A percentile compares a stretch with the other conserved stretches of the same genome.
Evolutionary conservation across 2,797 vertebrate species (phyloP).

Genomic region (Telmatherina bonti): DNA sequence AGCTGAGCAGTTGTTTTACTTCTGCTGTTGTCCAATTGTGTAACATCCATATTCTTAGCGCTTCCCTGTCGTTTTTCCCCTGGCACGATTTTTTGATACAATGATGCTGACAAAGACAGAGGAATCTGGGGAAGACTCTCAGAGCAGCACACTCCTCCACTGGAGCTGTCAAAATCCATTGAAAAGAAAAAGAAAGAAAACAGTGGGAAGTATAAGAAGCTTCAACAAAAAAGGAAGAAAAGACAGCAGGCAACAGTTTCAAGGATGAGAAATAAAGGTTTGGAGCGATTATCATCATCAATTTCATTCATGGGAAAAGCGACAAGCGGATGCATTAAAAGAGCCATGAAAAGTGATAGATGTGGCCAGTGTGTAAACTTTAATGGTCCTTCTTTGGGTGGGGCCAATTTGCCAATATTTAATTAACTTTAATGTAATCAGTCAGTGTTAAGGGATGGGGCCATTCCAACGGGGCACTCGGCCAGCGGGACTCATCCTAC

Average conservation of each 20-base stretch:
- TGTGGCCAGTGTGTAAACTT: conserved; percentile 70
- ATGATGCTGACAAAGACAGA: conserved; percentile 52
- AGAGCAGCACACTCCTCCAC: conserved; percentile 48
- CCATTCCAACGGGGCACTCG: conserved; percentile 52
- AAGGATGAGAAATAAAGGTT: conserved; percentile 46
- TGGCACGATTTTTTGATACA: conserved; percentile 64
- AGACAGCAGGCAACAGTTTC: conserved; percentile 43
- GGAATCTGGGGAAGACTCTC: conserved; percentile 56
- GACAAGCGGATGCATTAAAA: conserved; percentile 66
- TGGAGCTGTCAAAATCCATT: conserved; percentile 71
- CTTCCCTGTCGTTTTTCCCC: conserved; percentile 68
- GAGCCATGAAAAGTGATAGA: conserved; percentile 68
- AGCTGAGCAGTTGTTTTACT: conserved; percentile 65
- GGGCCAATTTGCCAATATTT: conserved; percentile 80
- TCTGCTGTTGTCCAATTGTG: conserved; percentile 57
- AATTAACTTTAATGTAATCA: conserved; percentile 81
- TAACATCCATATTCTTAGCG: conserved; percentile 60
- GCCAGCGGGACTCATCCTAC: conserved; percentile 60
- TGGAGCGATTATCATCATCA: conserved; percentile 68
- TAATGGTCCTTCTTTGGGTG: conserved; percentile 72
- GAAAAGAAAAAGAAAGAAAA: conserved; percentile 68
- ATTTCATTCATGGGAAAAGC: conserved; percentile 63
- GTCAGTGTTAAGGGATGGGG: conserved; percentile 71
- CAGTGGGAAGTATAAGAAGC: conserved; percentile 37
- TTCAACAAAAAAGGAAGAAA: not conserved